Percentiles rank a stretch among this genome's conserved stretches.
These are phyloP conservation scores for Bombylius discolor DNA, from an alignment of 2,888 invertebrate genomes.

Conservation along the genomic window DNA sequence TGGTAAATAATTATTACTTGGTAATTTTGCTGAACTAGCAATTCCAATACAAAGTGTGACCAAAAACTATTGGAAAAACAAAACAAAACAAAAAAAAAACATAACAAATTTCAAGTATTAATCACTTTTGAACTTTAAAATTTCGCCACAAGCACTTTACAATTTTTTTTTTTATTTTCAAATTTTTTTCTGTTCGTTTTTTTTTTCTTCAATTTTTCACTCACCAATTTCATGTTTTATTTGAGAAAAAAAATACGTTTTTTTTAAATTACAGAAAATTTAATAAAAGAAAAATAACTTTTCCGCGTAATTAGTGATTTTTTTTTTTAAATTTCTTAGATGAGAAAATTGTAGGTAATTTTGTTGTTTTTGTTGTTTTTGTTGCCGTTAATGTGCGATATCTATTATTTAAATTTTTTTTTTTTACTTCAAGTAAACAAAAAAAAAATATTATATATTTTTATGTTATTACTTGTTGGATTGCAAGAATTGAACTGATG, in stretches of 20 bases:
- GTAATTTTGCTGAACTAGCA: constrained; percentile 21
- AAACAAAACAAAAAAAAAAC: constrained; percentile 8
- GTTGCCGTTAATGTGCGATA: too few relatives aligned
- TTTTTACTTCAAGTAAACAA: too few relatives aligned
- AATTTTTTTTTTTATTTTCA: too few relatives aligned
- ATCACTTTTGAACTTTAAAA: constrained; percentile 9
- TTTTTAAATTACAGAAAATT: not conserved
- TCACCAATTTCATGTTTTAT: constrained; percentile 12
- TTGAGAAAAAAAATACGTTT: not conserved
- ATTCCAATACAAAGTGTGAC: constrained; percentile 17
- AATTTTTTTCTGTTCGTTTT: too few relatives aligned
- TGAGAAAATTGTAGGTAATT: too few relatives aligned
- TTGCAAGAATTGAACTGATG: constrained; percentile 13
- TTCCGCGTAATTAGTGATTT: too few relatives aligned
- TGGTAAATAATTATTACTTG: constrained; percentile 26
- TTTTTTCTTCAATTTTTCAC: constrained; percentile 1
- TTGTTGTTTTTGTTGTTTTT: too few relatives aligned
- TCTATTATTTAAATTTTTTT: too few relatives aligned
- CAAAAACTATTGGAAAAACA: constrained; percentile 10
- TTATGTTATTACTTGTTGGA: constrained; percentile 6
- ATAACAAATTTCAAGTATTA: not conserved
- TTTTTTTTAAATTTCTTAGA: too few relatives aligned
- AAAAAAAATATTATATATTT: not conserved
- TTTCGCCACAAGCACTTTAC: too few relatives aligned
- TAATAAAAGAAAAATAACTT: too few relatives aligned